Evolutionary conservation across 1,140 invertebrate species (phyloP).

Genomic region (Scaptomyza graminum): DNA sequence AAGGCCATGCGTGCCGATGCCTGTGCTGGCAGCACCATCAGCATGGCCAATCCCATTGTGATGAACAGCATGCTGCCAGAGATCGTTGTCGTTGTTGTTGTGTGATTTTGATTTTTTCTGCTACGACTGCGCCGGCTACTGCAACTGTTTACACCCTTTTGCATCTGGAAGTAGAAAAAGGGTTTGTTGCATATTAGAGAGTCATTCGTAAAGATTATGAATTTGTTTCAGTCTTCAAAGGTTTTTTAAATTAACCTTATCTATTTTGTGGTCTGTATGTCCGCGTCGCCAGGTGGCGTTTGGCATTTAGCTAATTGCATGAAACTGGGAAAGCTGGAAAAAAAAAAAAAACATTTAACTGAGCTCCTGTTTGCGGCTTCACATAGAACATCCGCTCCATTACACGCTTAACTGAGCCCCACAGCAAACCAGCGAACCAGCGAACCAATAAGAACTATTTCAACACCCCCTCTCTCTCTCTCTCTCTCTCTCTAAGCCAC

Average conservation of each 20-base stretch:
- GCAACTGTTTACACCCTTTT: conserved; percentile 39
- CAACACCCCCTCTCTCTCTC: neutral
- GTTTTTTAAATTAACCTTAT: too few species aligned
- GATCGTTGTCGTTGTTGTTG: conserved; percentile 28
- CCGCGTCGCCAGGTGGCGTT: conserved; percentile 14
- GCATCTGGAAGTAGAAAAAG: conserved; percentile 41
- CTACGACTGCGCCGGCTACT: conserved; percentile 28
- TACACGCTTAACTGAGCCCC: conserved; percentile 75
- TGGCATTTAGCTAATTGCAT: conserved; percentile 17
- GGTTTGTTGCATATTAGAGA: neutral
- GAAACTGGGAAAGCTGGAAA: neutral
- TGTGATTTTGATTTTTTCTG: conserved; percentile 8
- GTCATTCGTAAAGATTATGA: neutral
- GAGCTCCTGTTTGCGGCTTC: conserved; percentile 35
- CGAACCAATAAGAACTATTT: conserved; percentile 64
- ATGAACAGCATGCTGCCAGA: conserved; percentile 32
- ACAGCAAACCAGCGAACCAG: conserved; percentile 29
- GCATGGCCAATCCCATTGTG: conserved; percentile 22
- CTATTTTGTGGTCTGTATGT: conserved; percentile 1
- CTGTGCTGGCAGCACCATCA: conserved; percentile 52
- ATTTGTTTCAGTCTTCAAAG: too few species aligned
- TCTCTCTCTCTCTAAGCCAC: too few species aligned
- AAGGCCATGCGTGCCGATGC: conserved; percentile 91
- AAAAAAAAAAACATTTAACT: neutral
- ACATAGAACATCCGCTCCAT: conserved; percentile 61